phyloP scores from a whole-genome alignment of 2,113 vertebrate species.

The Thalassoma bifasciatum region DNA sequence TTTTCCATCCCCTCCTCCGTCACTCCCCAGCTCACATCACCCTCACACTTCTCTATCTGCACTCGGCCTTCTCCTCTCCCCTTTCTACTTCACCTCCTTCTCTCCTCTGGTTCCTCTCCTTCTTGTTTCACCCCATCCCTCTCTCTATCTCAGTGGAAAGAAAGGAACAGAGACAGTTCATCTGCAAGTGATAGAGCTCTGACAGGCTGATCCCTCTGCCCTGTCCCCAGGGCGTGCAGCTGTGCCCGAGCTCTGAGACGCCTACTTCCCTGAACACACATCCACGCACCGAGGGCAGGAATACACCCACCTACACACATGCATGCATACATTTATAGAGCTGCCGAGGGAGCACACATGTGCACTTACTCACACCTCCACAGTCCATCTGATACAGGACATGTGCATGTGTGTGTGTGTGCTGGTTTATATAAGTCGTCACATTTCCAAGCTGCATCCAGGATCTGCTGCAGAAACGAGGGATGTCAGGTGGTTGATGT shows the following conservation, averaged over 20 bases:
- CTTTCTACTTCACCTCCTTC: slow-evolving; percentile 44
- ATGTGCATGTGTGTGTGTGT: slow-evolving; percentile 35
- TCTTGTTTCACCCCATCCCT: slow-evolving; percentile 40
- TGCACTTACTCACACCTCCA: slow-evolving; percentile 60
- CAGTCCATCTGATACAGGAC: slow-evolving; percentile 33
- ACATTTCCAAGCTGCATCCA: slow-evolving; percentile 15
- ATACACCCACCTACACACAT: slow-evolving; percentile 67
- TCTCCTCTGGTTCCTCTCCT: slow-evolving; percentile 2
- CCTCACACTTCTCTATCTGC: slow-evolving; percentile 34
- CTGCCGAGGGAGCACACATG: slow-evolving; percentile 48
- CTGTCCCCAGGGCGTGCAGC: slow-evolving; percentile 73
- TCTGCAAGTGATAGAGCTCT: slow-evolving; percentile 65
- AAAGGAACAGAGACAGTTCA: slow-evolving; percentile 52
- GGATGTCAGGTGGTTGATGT: slow-evolving; percentile 20
- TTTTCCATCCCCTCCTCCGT: slow-evolving; percentile 34
- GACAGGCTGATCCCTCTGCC: slow-evolving; percentile 71
- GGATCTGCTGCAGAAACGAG: not conserved
- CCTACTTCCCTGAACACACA: slow-evolving; percentile 63
- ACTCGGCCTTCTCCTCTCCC: not conserved
- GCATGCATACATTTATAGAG: slow-evolving; percentile 64
- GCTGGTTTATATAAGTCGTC: slow-evolving; percentile 54
- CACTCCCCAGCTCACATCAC: slow-evolving; percentile 54
- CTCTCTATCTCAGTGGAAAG: slow-evolving; percentile 10
- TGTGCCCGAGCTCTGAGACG: slow-evolving; percentile 61
- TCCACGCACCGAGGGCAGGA: slow-evolving; percentile 52